These are phyloP conservation scores for Bucorvus abyssinicus DNA, from an alignment of 2,797 vertebrate species.

Conservation along the genomic window DNA sequence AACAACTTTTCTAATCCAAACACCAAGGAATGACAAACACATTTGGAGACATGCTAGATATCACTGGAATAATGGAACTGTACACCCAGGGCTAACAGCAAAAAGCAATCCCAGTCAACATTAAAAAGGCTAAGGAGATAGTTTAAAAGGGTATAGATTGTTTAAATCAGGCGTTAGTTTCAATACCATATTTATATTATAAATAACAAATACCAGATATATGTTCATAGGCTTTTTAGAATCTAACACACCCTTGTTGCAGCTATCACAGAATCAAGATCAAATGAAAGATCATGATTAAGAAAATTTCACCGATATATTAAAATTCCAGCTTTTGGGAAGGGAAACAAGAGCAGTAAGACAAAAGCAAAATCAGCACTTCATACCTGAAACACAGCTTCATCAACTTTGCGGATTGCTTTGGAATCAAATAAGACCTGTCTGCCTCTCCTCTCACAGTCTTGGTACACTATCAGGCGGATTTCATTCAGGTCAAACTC, in stretches of 20 bases:
- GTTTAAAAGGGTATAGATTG: not conserved
- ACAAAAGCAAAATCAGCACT: not conserved
- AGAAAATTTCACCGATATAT: not conserved
- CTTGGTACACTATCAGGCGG: constrained; percentile 87
- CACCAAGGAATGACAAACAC: not conserved
- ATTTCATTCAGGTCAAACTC: constrained; percentile 85
- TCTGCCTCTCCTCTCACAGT: constrained; percentile 86
- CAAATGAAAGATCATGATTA: not conserved
- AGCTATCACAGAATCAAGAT: not conserved
- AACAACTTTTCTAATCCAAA: not conserved
- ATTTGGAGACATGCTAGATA: not conserved
- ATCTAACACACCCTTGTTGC: not conserved
- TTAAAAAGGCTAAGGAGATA: not conserved
- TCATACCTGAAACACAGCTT: constrained; percentile 76
- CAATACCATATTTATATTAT: not conserved
- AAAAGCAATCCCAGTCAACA: not conserved
- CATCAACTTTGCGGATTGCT: constrained; percentile 80
- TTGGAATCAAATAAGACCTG: constrained; percentile 89
- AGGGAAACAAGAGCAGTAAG: not conserved
- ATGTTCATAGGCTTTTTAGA: not conserved
- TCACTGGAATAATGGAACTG: not conserved
- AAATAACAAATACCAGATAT: not conserved
- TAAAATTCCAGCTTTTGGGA: not conserved
- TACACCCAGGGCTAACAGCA: not conserved
- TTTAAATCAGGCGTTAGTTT: not conserved